Percentiles rank a stretch among this genome's conserved stretches.
These are phyloP conservation scores for Brachionus asplanchnoidis DNA, from an alignment of 1,140 invertebrate genomes.

Conservation along the genomic window DNA sequence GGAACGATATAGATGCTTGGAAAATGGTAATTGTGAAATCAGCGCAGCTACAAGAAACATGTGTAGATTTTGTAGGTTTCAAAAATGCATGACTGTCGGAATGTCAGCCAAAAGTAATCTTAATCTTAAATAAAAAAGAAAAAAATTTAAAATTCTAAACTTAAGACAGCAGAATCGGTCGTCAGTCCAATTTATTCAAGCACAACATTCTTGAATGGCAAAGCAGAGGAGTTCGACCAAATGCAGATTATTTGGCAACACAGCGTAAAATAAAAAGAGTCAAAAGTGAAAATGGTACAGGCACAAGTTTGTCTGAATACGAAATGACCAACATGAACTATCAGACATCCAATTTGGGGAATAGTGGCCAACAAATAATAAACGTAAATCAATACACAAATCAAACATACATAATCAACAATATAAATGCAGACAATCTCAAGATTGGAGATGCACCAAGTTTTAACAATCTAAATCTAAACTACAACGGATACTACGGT, in stretches of 20 bases:
- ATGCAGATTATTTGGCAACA: conserved; percentile 13
- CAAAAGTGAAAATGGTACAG: conserved; percentile 25
- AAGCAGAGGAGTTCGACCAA: conserved; percentile 28
- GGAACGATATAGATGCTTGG: conserved; percentile 41
- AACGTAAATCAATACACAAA: conserved; percentile 36
- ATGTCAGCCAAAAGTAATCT: conserved; percentile 88
- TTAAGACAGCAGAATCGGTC: conserved; percentile 38
- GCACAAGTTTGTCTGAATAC: conserved; percentile 6
- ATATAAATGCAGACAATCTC: conserved; percentile 1
- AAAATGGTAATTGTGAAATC: conserved; percentile 43
- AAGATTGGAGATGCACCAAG: neutral
- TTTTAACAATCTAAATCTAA: neutral
- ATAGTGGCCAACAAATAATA: conserved; percentile 14
- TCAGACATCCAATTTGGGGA: neutral
- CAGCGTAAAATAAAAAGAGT: conserved; percentile 29
- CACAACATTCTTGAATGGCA: conserved; percentile 43
- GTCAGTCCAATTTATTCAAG: conserved; percentile 43
- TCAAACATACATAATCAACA: conserved; percentile 32
- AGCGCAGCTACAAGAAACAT: conserved; percentile 65
- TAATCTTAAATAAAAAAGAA: neutral
- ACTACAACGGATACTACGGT: conserved; percentile 15
- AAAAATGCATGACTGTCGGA: conserved; percentile 94
- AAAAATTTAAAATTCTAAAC: neutral
- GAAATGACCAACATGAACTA: conserved; percentile 34
- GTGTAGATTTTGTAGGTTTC: conserved; percentile 91